Evolutionary conservation across 2,888 invertebrate species (phyloP).

Genomic region (Polietes domitor): DNA sequence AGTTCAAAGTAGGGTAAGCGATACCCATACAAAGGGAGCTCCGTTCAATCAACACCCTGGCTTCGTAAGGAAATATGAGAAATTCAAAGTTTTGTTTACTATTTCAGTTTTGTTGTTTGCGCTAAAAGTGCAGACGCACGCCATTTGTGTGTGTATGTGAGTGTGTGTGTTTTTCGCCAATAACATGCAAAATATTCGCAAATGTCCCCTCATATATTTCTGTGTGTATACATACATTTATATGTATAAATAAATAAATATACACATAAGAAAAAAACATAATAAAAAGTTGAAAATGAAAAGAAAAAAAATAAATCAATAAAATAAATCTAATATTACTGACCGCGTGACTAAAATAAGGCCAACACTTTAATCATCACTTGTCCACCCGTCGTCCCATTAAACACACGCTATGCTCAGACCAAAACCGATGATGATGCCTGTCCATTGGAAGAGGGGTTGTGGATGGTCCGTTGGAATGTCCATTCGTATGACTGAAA

Average conservation of each 20-base stretch:
- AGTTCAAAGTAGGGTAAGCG: neutral
- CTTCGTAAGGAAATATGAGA: too few relatives aligned
- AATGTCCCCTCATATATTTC: neutral
- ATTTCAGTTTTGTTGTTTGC: neutral
- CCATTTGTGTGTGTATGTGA: too few relatives aligned
- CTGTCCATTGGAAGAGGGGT: neutral
- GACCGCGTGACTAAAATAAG: constrained; percentile 43
- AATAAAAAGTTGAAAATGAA: neutral
- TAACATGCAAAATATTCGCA: neutral
- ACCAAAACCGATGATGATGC: neutral
- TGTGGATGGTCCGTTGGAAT: neutral
- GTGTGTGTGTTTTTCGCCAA: neutral
- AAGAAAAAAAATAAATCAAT: constrained; percentile 18
- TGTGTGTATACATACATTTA: neutral
- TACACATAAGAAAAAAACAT: neutral
- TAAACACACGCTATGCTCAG: neutral
- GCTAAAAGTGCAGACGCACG: neutral
- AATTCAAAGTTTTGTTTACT: too few relatives aligned
- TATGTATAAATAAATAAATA: neutral
- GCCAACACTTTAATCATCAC: constrained; percentile 6
- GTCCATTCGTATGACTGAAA: neutral
- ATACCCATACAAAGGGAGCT: too few relatives aligned
- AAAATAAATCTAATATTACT: constrained; percentile 14
- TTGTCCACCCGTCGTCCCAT: neutral
- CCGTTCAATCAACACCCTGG: too few relatives aligned